Evolutionary conservation across 2,797 vertebrate species (phyloP).

Genomic region (Tauraco hartlaubi): DNA sequence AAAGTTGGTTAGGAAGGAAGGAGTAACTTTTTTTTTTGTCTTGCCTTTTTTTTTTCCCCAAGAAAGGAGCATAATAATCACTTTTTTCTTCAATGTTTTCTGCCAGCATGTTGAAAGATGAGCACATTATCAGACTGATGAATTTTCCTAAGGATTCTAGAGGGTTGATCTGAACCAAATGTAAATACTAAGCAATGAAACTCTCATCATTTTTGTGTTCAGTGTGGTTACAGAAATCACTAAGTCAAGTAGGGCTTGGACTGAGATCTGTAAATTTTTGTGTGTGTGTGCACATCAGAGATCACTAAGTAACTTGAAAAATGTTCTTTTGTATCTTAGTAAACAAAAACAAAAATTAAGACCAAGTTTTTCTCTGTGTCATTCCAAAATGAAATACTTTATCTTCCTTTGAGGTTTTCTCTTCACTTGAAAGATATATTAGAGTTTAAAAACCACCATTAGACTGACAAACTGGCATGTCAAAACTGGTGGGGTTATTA

Average conservation of each 20-base stretch:
- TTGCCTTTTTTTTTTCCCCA: background rate
- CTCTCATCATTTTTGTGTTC: background rate
- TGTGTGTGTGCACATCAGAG: constrained; percentile 7
- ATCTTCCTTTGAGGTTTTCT: background rate
- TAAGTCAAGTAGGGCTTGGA: constrained; percentile 13
- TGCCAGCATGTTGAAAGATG: constrained; percentile 19
- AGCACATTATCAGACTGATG: constrained; percentile 23
- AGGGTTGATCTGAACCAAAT: constrained; percentile 49
- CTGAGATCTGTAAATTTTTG: constrained; percentile 47
- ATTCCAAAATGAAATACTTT: constrained; percentile 23
- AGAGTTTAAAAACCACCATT: background rate
- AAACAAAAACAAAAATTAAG: constrained; percentile 48
- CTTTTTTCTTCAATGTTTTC: background rate
- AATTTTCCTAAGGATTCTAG: constrained; percentile 22
- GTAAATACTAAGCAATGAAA: background rate
- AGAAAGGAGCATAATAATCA: background rate
- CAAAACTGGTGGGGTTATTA: background rate
- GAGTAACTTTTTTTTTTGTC: background rate
- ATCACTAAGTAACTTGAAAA: constrained; percentile 28
- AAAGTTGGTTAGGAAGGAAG: background rate
- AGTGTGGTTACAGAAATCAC: background rate
- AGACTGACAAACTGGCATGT: background rate
- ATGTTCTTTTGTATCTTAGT: background rate
- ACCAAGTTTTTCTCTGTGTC: background rate
- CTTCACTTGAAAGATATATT: background rate